Base-by-base conservation (phyloP, 1,140 invertebrate genomes). In the Archivesica marissinica region DNA sequence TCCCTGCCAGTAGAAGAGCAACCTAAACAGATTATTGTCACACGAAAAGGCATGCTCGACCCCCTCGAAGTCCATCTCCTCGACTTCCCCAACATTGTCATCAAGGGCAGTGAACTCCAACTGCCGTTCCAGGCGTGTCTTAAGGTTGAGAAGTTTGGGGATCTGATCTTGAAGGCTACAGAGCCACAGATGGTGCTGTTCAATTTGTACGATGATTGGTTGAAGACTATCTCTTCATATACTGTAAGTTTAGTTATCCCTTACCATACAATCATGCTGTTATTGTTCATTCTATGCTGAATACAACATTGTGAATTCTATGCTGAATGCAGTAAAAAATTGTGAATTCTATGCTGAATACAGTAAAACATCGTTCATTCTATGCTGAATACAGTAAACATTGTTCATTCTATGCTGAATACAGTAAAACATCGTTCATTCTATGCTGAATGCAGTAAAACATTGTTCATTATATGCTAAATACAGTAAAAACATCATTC, bases 101-200 rank as follows among this genome's bases (percentile, higher is more conserved):
- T 99, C 94, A 99, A 99, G 94, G 99, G 99, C 0, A 99, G 98
- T 2, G 99, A 99, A 94, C 94, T 99, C 68, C 99, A 99, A 94
- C 93, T 99, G 86, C 99, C 99, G 0, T 99, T 99, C 97, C 99
- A 99, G 93, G 98, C 98, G 17, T 99, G 99, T 94, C 95, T 99
- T 1, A 99, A 99, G 93, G 98, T 99, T 30, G 99, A 99, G 94
- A 99, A 99, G 94, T 99, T 99, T 94, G 99, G 99, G 86, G 99
- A 99, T 95, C 94, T 99, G 0, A 99, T 99, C 92, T 94, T 99
- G 13, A 99, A 99, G 94, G 99, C 99, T 1, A 99, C 98, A 0
- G 99, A 99, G 93, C 99, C 99, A 0, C 99, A 99, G 94, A 99
- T 99, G 99, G 98, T 99, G 9, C 94, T 99, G 0, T 99, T 99